Evolutionary conservation across 92 coral and sea anemone species (phyloP).

Genomic region (Palythoa heliodiscus): DNA sequence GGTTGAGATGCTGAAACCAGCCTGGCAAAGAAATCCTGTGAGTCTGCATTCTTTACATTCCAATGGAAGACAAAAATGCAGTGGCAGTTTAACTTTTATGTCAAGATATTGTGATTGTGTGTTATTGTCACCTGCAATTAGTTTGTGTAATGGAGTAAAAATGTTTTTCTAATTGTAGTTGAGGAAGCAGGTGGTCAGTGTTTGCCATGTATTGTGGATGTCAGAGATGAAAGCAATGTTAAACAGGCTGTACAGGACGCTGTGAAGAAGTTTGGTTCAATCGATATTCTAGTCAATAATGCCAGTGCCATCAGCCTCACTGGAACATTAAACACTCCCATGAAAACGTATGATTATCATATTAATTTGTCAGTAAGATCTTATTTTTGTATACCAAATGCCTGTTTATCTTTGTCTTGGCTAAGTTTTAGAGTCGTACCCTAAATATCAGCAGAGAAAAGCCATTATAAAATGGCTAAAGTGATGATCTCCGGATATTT

Average conservation of each 20-base stretch:
- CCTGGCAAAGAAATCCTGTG: too few species aligned
- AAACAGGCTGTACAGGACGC: constrained; percentile 75
- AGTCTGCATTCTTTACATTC: too few species aligned
- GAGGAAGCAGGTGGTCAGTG: constrained; percentile 98
- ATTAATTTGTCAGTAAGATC: neutral
- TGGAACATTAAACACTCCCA: constrained; percentile 86
- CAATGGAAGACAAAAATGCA: too few species aligned
- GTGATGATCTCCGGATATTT: too few species aligned
- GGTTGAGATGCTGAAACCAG: too few species aligned
- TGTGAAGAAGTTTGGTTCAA: constrained; percentile 91
- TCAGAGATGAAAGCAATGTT: constrained; percentile 88
- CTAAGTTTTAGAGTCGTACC: too few species aligned
- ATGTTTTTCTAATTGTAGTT: constrained; percentile 43
- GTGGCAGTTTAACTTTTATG: too few species aligned
- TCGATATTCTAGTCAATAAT: constrained; percentile 93
- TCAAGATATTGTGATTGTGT: too few species aligned
- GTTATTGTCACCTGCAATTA: too few species aligned
- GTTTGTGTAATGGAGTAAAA: too few species aligned
- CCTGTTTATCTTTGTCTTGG: neutral
- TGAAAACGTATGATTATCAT: constrained; percentile 71
- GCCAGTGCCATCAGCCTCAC: constrained; percentile 97
- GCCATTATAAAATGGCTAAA: too few species aligned
- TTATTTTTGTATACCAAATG: neutral
- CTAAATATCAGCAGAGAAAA: too few species aligned
- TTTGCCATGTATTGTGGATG: constrained; percentile 91